Evolutionary conservation across 2,797 vertebrate species (phyloP), one percentile per base, ranked within the genome.

Genomic region (Lithobates sylvaticus): DNA sequence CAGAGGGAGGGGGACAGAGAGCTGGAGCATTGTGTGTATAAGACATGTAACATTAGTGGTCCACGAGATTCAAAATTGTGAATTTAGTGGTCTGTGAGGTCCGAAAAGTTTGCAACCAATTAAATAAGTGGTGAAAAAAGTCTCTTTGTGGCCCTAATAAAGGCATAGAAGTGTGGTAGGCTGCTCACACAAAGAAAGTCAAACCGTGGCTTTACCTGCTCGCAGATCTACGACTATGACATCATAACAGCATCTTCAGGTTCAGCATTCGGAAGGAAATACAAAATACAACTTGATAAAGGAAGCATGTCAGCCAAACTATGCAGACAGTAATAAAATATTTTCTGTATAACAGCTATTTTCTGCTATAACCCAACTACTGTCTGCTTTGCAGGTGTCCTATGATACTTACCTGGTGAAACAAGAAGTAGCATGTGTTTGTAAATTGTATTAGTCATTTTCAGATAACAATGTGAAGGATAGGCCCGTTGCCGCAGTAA

Each of bases 391-490:
- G 77, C 81, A 87, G 86, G 76, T 87, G 86, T 83, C 58, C 26
- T 79, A 69, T 42, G 27, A 42, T 50, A 39, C 67, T 10, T 16
- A 50, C 10, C 36, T n/a, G 78, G 42, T 44, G 73, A 71, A 86
- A 86, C 85, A 83, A 79, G 86, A 84, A 75, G 42, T 32, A 74
- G 44, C 81, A 68, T 87, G 86, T 79, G 76, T 79, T 13, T 61
- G 75, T 69, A 77, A 87, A 84, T 73, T 50, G 54, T 83, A 78
- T 83, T 73, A 79, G 81, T 78, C 76, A 79, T 70, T 84, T 83
- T 73, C 81, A 82, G 79, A 78, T 78, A 72, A 68, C 65, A 73
- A 69, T 87, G 81, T 78, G 79, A 71, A 74, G 86, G 29, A 84
- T 69, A 76, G 29, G n/a, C 64, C 70, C 44, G 81, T 64, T 76